Base-by-base conservation (phyloP, 2,797 vertebrate species). In the Ctenosaura bakeri region DNA sequence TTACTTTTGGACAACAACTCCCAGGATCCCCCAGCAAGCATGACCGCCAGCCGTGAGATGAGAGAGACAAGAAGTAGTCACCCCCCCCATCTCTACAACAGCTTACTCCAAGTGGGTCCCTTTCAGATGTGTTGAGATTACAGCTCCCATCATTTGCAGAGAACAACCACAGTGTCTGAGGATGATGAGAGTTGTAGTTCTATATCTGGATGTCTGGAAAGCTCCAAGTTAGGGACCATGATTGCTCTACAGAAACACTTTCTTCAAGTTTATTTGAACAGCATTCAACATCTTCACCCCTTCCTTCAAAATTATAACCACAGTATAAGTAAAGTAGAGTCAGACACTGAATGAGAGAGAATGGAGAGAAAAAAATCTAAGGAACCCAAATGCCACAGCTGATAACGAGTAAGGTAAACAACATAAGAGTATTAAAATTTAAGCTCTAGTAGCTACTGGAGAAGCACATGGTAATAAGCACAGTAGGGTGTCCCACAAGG, bases 401-500 rank as follows among this genome's bases (percentile, higher is more conserved):
- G 94, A 94, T 59, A 71, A 93, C 92, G 93, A 42, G 83, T 92
- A 86, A 94, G 95, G 94, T 94, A 96, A 96, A 96, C 93, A 96
- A 95, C 87, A 90, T 90, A 1, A 79, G 94, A 91, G 96, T 90
- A 92, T 94, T 92, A 90, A 96, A 94, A 92, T 94, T 92, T 90
- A 90, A 92, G 95, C 95, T 96, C 94, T 83, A 90, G 94, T 93
- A 96, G 96, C 96, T 95, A 94, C 94, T 1, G 74, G 92, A 95
- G 94, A 95, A 95, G 95, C 74, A 92, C 84, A 90, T 93, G 92
- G 87, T 86, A 95, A 94, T 95, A 91, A 95, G 95, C 96, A 96
- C 96, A 97, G 96, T 90, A 0, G 96, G 97, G 71, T 14, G 85
- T 92, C 93, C 92, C 95, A 94, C 93, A 94, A 96, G 96, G 97